Evolutionary conservation across 2,888 invertebrate genomes (phyloP).

Genomic region (Tenodera sinensis): DNA sequence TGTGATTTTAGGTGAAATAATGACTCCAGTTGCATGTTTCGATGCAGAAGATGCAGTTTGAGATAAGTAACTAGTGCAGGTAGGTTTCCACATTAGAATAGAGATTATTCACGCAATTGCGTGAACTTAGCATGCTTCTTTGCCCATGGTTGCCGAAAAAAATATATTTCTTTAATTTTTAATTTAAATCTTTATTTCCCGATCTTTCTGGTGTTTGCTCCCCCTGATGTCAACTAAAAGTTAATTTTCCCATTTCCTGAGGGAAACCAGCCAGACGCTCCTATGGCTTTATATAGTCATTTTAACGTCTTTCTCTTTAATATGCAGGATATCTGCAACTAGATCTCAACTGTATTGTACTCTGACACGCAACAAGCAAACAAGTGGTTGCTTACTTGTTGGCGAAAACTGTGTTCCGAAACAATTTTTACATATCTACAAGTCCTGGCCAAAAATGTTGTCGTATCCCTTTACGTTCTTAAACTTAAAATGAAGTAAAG

Average conservation of each 20-base stretch:
- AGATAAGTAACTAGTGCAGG: neutral
- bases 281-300: neutral
- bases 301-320: neutral
- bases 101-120: neutral
- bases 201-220: neutral
- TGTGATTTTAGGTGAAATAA: no score
- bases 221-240: neutral
- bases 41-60: no score
- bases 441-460: no score
- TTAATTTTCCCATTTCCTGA: neutral
- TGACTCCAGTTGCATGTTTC: no score
- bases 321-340: neutral
- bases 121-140: neutral
- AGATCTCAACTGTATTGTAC: neutral
- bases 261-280: neutral
- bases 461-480: no score
- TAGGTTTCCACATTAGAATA: neutral
- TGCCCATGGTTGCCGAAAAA: neutral
- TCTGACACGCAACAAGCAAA: neutral
- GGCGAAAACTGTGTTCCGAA: no score
- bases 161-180: neutral
- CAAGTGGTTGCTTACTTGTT: no score
- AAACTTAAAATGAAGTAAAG: no score
- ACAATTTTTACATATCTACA: no score
- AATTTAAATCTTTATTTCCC: neutral